Conservation (phyloP, 2,888 invertebrate species). For the Lordiphosa fenestrarum region DNA sequence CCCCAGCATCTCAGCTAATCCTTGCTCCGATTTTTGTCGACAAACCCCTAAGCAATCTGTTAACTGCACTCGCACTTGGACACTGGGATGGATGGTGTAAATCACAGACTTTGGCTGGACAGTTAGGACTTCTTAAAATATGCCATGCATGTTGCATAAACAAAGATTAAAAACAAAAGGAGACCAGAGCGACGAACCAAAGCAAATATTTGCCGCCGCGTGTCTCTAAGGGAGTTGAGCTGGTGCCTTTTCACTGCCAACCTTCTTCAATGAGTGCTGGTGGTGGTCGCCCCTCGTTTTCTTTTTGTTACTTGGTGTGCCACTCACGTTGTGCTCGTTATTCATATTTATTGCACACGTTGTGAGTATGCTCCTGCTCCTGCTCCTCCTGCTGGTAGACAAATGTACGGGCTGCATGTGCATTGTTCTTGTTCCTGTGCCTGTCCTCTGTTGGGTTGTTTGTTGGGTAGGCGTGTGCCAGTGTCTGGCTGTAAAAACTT, state of each 20-base stretch:
- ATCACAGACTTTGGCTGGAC: constrained; percentile 38
- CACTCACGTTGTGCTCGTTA: constrained; percentile 75
- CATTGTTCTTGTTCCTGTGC: constrained; percentile 43
- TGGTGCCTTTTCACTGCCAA: constrained; percentile 55
- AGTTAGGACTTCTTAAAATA: constrained; percentile 46
- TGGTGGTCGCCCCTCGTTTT: constrained; percentile 22
- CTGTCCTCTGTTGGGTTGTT: constrained; percentile 7
- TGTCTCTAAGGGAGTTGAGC: constrained; percentile 42
- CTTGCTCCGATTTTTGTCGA: constrained; percentile 7
- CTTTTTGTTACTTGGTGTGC: constrained; percentile 68
- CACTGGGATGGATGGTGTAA: constrained; percentile 29
- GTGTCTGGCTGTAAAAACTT: constrained; percentile 68
- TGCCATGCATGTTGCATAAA: constrained; percentile 71
- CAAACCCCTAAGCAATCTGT: constrained; percentile 27
- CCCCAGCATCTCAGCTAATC: constrained; percentile 19
- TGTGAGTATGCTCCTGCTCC: constrained; percentile 26
- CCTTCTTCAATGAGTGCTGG: constrained; percentile 7
- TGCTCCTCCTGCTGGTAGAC: constrained; percentile 31
- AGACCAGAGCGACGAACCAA: constrained; percentile 28
- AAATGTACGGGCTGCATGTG: constrained; percentile 64
- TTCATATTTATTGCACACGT: constrained; percentile 76
- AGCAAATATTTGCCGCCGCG: constrained; percentile 62
- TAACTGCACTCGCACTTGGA: constrained; percentile 21
- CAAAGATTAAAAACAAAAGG: constrained; percentile 66
- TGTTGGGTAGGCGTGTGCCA: constrained; percentile 49